A percentile compares a stretch with the other conserved stretches of the same genome.
phyloP scores from a whole-genome alignment of 2,797 vertebrate genomes.

The Sebastes vulpes region DNA sequence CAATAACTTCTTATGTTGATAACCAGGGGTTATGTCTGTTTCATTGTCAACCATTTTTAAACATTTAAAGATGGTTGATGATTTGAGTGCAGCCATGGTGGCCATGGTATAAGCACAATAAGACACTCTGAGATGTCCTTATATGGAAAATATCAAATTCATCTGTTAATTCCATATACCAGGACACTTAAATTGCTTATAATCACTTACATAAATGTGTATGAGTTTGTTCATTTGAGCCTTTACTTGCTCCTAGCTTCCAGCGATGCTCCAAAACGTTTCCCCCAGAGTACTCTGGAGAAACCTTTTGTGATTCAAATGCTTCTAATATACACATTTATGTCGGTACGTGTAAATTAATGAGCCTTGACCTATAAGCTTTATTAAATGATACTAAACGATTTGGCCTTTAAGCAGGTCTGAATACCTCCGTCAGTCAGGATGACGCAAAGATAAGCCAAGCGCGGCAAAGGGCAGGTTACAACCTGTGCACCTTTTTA shows the following conservation, averaged over 20 bases:
- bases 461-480: constrained; percentile 42
- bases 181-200: not conserved
- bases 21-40: not conserved
- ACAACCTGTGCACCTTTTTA: constrained; percentile 28
- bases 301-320: constrained; percentile 3
- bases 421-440: constrained; percentile 31
- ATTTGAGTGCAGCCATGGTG: not conserved
- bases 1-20: not conserved
- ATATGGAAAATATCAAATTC: constrained; percentile 11
- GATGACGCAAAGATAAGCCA: constrained; percentile 26
- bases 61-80: not conserved
- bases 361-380: constrained; percentile 21
- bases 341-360: constrained; percentile 1
- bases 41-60: not conserved
- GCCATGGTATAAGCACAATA: constrained; percentile 12
- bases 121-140: not conserved
- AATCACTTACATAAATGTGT: constrained; percentile 21
- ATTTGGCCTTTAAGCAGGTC: constrained; percentile 27
- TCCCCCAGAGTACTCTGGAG: not conserved
- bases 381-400: constrained; percentile 20
- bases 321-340: constrained; percentile 23
- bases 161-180: constrained; percentile 1
- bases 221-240: constrained; percentile 19
- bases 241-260: not conserved
- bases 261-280: not conserved